phyloP scores from a whole-genome alignment of 2,113 vertebrate species.

The Aleadryas rufinucha region DNA sequence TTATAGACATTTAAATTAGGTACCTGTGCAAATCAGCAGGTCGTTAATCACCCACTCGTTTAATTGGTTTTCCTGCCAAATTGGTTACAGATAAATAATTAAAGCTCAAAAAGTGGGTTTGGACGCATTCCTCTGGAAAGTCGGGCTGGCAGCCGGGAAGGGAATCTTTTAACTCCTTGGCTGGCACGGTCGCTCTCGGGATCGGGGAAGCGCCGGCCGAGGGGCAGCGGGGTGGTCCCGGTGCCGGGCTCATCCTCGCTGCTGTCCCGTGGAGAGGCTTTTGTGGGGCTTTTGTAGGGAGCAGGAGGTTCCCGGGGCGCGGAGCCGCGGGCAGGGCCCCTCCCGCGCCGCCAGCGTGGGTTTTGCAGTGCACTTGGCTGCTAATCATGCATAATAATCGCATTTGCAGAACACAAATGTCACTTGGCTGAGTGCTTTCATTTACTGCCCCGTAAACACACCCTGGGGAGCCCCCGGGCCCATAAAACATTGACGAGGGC shows the following conservation, averaged over 20 bases:
- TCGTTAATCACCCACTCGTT: slow-evolving; percentile 69
- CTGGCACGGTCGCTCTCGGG: background rate
- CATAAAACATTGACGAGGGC: slow-evolving; percentile 62
- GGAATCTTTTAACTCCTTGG: background rate
- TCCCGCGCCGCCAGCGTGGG: background rate
- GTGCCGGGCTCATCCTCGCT: background rate
- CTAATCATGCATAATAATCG: slow-evolving; percentile 71
- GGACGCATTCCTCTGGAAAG: slow-evolving; percentile 62
- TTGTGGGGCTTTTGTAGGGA: background rate
- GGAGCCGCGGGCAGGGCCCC: background rate
- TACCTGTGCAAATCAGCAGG: slow-evolving; percentile 60
- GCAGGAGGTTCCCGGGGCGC: background rate
- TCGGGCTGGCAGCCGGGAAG: slow-evolving; percentile 7
- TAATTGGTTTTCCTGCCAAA: slow-evolving; percentile 73
- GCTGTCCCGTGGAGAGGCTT: background rate
- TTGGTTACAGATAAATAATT: slow-evolving; percentile 75
- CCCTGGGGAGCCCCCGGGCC: slow-evolving; percentile 38
- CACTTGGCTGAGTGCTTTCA: slow-evolving; percentile 69
- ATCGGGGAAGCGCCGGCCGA: fast-evolving
- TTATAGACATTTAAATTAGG: slow-evolving; percentile 71
- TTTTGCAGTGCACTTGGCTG: slow-evolving; percentile 64
- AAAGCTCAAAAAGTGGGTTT: slow-evolving; percentile 65
- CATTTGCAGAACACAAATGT: slow-evolving; percentile 70
- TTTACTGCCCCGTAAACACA: slow-evolving; percentile 66
- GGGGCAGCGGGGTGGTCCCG: background rate